phyloP scores from a whole-genome alignment of 1,140 invertebrate species.

The Saccostrea cuccullata region DNA sequence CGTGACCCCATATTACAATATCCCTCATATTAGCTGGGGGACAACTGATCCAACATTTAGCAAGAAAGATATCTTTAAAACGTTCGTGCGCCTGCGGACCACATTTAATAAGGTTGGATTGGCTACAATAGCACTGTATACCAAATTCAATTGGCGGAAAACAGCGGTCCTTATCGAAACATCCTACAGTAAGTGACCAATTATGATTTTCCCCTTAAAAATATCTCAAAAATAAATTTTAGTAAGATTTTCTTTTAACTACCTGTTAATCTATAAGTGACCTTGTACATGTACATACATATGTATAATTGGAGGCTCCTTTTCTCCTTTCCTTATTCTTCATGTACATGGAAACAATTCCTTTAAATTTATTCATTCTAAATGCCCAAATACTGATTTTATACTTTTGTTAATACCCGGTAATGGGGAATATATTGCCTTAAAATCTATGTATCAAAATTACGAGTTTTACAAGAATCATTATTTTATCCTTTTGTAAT shows the following conservation, averaged over 20 bases:
- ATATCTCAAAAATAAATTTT: background rate
- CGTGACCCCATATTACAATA: background rate
- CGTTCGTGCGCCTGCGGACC: background rate
- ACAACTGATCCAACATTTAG: background rate
- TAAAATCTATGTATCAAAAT: too few relatives aligned
- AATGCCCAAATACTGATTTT: too few relatives aligned
- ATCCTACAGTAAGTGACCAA: background rate
- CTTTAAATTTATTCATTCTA: too few relatives aligned
- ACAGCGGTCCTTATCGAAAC: background rate
- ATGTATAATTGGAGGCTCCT: too few relatives aligned
- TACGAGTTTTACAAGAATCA: too few relatives aligned
- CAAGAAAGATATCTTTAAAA: background rate
- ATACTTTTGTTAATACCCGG: too few relatives aligned
- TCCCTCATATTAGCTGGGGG: slow-evolving; percentile 2
- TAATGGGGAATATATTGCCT: too few relatives aligned
- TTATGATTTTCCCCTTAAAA: background rate
- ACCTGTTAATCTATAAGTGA: too few relatives aligned
- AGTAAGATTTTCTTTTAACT: too few relatives aligned
- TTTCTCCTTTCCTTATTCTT: too few relatives aligned
- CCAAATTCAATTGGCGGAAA: background rate
- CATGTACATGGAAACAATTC: too few relatives aligned
- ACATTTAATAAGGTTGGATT: background rate
- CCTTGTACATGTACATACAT: too few relatives aligned
- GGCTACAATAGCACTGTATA: background rate
- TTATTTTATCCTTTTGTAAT: background rate